Evolutionary conservation across 37 sponge, comb jelly and placozoan genomes (phyloP).

Genomic region (Hormiphora californensis): DNA sequence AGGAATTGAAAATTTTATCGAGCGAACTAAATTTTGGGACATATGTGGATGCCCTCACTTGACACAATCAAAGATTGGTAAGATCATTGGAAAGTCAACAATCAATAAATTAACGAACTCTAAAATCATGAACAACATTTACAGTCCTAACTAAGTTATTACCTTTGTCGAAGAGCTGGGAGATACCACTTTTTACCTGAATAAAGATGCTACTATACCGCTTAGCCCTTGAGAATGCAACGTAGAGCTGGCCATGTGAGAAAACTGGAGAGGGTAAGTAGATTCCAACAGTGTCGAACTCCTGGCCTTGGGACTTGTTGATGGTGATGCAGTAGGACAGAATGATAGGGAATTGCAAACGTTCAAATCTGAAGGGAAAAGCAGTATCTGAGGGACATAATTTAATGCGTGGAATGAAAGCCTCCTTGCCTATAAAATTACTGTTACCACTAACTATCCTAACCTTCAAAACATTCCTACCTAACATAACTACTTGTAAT

Average conservation of each 20-base stretch:
- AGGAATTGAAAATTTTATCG: no score
- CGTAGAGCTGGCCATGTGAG: conserved; percentile 14
- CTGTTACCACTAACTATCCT: not conserved
- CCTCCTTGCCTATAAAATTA: not conserved
- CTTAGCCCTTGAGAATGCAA: conserved; percentile 13
- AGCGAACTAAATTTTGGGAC: no score
- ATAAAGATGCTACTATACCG: not conserved
- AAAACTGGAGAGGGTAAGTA: conserved; percentile 26
- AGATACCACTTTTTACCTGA: no score
- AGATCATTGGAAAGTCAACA: no score
- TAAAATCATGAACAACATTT: no score
- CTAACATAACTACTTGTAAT: not conserved
- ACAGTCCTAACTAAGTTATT: no score
- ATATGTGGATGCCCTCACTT: no score
- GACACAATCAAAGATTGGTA: no score
- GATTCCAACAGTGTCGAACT: conserved; percentile 8
- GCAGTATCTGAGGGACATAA: conserved; percentile 6
- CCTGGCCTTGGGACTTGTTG: conserved; percentile 54
- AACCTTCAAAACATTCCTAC: conserved; percentile 14
- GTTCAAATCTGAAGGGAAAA: not conserved
- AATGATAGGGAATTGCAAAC: conserved; percentile 31
- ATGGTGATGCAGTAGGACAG: conserved; percentile 35
- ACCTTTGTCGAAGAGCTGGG: no score
- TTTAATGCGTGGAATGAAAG: conserved; percentile 50
- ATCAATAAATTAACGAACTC: no score